Percentiles rank a stretch among this genome's conserved stretches.
Conservation (phyloP, 2,113 vertebrate genomes). For the Antigone vipio region DNA sequence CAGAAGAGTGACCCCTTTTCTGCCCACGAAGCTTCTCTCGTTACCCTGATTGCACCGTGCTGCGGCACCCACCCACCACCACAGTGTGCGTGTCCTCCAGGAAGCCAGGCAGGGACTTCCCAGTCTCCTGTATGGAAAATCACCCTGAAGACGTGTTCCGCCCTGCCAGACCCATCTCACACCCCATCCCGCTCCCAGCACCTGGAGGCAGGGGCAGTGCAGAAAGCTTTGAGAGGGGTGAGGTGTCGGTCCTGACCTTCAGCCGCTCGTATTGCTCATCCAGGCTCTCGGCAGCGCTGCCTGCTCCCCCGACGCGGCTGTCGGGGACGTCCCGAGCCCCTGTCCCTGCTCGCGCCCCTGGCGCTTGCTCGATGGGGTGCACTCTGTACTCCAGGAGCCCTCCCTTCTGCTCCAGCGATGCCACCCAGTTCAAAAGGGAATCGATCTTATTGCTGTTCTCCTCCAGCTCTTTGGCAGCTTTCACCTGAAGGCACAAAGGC, state of each 20-base stretch:
- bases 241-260: slow-evolving; percentile 77
- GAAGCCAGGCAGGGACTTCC: background rate
- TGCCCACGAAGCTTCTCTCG: accelerated
- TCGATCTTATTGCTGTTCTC: slow-evolving; percentile 87
- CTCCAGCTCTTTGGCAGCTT: slow-evolving; percentile 88
- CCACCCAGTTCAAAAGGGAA: slow-evolving; percentile 79
- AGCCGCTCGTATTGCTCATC: slow-evolving; percentile 79
- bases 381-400: background rate
- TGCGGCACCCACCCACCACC: background rate
- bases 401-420: slow-evolving; percentile 48
- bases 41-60: too few species aligned
- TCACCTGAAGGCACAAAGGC: slow-evolving; percentile 77
- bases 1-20: background rate
- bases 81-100: accelerated
- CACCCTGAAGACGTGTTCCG: accelerated
- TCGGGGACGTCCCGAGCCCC: slow-evolving; percentile 13
- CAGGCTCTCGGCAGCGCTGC: slow-evolving; percentile 63
- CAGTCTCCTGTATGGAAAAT: background rate
- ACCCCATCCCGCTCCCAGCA: background rate
- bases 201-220: accelerated
- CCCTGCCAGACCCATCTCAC: background rate
- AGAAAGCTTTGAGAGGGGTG: accelerated
- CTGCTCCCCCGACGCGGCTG: background rate
- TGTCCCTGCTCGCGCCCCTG: background rate
- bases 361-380: background rate